These are phyloP conservation scores for Drosophila tani DNA, from an alignment of 1,140 invertebrate genomes.

Conservation along the genomic window DNA sequence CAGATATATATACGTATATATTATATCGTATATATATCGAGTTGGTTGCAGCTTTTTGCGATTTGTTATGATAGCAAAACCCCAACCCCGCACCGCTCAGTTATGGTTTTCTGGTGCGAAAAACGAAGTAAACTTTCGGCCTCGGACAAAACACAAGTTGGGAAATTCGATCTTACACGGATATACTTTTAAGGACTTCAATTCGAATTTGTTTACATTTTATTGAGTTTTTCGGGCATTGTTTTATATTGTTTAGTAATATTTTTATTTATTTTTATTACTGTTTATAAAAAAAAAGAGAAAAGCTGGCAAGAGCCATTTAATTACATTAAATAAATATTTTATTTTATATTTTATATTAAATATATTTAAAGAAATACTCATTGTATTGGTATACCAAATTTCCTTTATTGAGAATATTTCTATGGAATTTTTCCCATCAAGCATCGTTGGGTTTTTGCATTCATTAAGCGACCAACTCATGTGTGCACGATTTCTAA, in stretches of 20 bases:
- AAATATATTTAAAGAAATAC: too few relatives aligned
- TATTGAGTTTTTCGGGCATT: neutral
- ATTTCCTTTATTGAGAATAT: conserved; percentile 7
- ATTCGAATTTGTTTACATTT: conserved; percentile 1
- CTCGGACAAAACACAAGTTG: conserved; percentile 15
- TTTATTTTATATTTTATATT: neutral
- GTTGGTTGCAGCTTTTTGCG: conserved; percentile 8
- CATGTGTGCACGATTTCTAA: conserved; percentile 81
- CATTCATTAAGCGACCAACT: conserved; percentile 78
- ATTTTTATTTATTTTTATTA: neutral
- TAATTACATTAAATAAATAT: too few relatives aligned
- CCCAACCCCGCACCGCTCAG: neutral
- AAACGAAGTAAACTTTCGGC: conserved; percentile 16
- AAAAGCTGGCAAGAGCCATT: too few relatives aligned
- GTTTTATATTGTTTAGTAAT: too few relatives aligned
- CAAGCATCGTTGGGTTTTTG: conserved; percentile 29
- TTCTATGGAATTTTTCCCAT: neutral
- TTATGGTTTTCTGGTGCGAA: conserved; percentile 5
- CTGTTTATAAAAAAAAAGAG: neutral
- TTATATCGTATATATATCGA: conserved; percentile 3
- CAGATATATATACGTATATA: neutral
- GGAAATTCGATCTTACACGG: conserved; percentile 13
- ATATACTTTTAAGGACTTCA: neutral
- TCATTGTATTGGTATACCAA: neutral
- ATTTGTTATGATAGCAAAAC: conserved; percentile 40